Conservation (phyloP, 35 echinoderm and acorn worm genomes). For the Ophioderma brevispina region DNA sequence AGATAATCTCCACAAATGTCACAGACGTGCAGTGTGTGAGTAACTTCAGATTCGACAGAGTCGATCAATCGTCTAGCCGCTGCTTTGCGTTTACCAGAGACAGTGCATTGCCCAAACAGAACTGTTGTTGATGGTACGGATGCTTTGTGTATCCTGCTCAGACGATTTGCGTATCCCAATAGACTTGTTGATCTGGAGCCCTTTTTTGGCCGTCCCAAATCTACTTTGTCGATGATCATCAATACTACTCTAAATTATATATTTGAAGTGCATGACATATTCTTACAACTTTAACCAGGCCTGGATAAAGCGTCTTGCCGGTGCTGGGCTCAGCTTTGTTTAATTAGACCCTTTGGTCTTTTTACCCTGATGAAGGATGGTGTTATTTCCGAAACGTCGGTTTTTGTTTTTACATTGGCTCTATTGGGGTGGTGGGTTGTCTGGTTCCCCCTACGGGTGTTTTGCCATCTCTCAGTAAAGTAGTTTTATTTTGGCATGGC, state of each 20-base stretch:
- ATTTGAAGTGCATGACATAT: slow-evolving; percentile 42
- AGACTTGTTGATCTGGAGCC: slow-evolving; percentile 66
- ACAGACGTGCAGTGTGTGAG: slow-evolving; percentile 27
- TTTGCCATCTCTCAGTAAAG: too few species aligned
- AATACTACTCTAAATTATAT: slow-evolving; percentile 56
- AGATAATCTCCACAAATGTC: slow-evolving; percentile 20
- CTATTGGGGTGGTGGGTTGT: too few species aligned
- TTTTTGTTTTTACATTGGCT: too few species aligned
- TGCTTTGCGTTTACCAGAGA: slow-evolving; percentile 43
- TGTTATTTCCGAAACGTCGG: too few species aligned
- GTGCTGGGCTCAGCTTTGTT: too few species aligned
- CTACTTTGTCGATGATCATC: slow-evolving; percentile 56
- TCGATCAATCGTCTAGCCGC: slow-evolving; percentile 29
- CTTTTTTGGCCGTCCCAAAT: slow-evolving; percentile 40
- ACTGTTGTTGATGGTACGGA: slow-evolving; percentile 41
- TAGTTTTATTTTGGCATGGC: too few species aligned
- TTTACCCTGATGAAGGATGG: too few species aligned
- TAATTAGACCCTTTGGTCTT: too few species aligned
- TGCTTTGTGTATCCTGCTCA: slow-evolving; percentile 48
- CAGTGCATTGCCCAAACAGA: slow-evolving; percentile 43
- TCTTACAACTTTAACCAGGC: slow-evolving; percentile 38
- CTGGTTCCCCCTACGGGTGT: too few species aligned
- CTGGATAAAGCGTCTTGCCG: too few species aligned
- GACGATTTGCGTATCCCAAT: slow-evolving; percentile 50
- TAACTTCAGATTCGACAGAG: slow-evolving; percentile 28